Evolutionary conservation across 2,888 invertebrate species (phyloP), one percentile per base, ranked within the genome.

Genomic region (Aspidiotus rigidus): DNA sequence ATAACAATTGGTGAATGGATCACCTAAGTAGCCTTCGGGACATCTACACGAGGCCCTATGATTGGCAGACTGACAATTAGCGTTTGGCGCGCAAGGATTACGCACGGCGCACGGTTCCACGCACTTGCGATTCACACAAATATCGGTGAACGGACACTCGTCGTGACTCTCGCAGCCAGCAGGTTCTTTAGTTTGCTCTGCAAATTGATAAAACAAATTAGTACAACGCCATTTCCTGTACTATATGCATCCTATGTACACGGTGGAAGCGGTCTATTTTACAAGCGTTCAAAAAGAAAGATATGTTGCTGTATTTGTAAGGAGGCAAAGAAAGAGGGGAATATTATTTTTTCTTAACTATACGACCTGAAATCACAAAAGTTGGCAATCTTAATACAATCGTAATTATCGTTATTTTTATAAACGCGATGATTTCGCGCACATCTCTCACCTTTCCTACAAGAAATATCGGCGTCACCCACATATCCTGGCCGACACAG

Each of bases 381-480:
- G 56, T 59, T 7, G 16, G 9, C 11, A 28, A 67, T 61, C 28
- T 11, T 56, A 53, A 16, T 62, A 62, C 2, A 49, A n/a, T n/a
- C 11, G 49, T 13, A 28, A 28, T 28, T 28, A 28, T 28, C 28
- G 28, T 49, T 49, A 49, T 11, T 49, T 49, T 6, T 2, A 13
- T 49, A 2, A 11, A n/a, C n/a, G n/a, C 11, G 49, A 49, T n/a
- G 6, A 13, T n/a, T 6, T 13, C n/a, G 49, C 10, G n/a, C n/a
- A 49, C 6, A 49, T 49, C 13, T 39, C 28, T 69, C 84, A 92
- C 93, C 88, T 81, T 83, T 84, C 76, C 82, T 84, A 78, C 93
- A 94, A 78, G 89, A 86, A 72, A 87, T 83, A 74, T 92, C 89
- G 10, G 93, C 92, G 78, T 93, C 91, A 73, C 93, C 93, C 74